Base-by-base conservation (phyloP, 2,888 invertebrate species). In the Antheraea assamensis region DNA sequence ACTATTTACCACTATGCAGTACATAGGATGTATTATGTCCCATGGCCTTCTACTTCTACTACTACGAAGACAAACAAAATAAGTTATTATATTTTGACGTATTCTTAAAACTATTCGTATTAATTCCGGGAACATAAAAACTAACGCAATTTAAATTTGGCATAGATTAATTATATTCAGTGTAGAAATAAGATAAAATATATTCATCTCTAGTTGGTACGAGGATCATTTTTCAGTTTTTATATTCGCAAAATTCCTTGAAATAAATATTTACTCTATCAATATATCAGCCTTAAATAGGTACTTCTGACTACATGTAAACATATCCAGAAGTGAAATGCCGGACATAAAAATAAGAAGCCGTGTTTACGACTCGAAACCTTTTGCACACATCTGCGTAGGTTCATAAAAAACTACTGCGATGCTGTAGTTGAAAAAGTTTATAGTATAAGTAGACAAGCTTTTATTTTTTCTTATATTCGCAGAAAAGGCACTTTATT, bases 361-460 rank as follows among this genome's bases (percentile, higher is more conserved):
- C 68, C 31, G 68, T 68, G 68, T 68, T 68, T 68, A 68, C 68
- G 68, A 68, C 68, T 68, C 68, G n/a, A n/a, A 35, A 68, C 68
- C 68, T 68, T 68, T 68, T 35, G 68, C 31, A 68, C 68, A 68
- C 68, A 68, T 68, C 68, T 68, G 68, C 68, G 68, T 68, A 68
- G 35, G 68, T 35, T 35, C 68, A 21, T 68, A 68, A 68, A 66
- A 31, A 35, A 31, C 35, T 35, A 31, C 35, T 35, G 35, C 35
- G 35, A 31, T 35, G n/a, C 0, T 68, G 35, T 68, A 68, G 35
- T 68, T 68, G 68, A 68, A 35, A 35, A 35, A 35, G 15, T 68
- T 64, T 68, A n/a, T 68, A 68, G 68, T 68, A 68, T 68, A 35
- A 68, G n/a, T 19, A 68, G 21, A n/a, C 31, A n/a, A n/a, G 24